These are phyloP conservation scores for Hippoglossus stenolepis DNA, from an alignment of 2,113 vertebrate genomes.

Conservation along the genomic window DNA sequence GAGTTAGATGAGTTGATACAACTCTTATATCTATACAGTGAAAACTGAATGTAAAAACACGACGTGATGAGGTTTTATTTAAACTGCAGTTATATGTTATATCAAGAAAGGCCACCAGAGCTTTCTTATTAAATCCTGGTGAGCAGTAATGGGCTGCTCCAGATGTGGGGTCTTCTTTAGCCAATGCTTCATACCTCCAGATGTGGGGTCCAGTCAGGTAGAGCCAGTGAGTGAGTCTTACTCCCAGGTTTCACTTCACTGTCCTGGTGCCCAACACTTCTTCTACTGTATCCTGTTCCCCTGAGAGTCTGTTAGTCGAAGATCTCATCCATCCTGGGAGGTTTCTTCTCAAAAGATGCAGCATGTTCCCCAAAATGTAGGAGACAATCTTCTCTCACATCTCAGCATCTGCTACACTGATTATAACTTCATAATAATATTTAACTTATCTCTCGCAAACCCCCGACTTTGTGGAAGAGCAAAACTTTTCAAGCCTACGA, in stretches of 20 bases:
- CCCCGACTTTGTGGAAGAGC: background rate
- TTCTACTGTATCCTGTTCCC: slow-evolving; percentile 18
- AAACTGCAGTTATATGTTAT: too few relatives aligned
- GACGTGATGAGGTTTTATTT: too few relatives aligned
- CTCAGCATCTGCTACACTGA: background rate
- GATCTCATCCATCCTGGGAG: slow-evolving; percentile 27
- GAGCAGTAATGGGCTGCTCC: too few relatives aligned
- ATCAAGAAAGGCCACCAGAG: too few relatives aligned
- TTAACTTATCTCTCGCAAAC: too few relatives aligned
- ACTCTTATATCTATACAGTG: too few relatives aligned
- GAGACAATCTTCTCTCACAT: background rate
- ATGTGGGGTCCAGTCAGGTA: background rate
- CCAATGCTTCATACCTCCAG: background rate
- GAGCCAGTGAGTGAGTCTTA: slow-evolving; percentile 1
- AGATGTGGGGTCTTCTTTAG: too few relatives aligned
- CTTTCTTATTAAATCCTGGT: too few relatives aligned
- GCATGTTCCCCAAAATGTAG: background rate
- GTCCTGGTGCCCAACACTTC: slow-evolving; percentile 44
- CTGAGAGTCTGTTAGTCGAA: slow-evolving; percentile 13
- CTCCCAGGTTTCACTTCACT: slow-evolving; percentile 37
- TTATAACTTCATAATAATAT: too few relatives aligned
- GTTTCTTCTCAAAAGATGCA: slow-evolving; percentile 18
- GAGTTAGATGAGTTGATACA: too few relatives aligned
- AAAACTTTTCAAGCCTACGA: background rate
- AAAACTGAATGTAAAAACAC: too few relatives aligned